Base-by-base conservation (phyloP, 2,797 vertebrate genomes). In the Hypotaenidia philippensis region DNA sequence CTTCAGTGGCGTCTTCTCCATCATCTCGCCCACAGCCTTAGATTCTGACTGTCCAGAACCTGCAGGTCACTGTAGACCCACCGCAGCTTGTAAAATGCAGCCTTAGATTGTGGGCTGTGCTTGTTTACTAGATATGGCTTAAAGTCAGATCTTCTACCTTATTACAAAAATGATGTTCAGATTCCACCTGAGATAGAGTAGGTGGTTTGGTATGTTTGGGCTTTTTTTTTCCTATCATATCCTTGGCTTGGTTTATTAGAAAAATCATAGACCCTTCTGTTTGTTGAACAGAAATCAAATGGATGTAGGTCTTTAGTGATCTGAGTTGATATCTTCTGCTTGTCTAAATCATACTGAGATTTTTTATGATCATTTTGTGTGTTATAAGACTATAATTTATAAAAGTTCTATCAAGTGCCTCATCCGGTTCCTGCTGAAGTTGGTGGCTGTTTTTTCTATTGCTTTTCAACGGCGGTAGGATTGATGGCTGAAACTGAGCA, bases 401-500 rank as follows among this genome's bases (percentile, higher is more conserved):
- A 78, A 61, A 70, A 94, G 76, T 64, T 40, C 59, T 79, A 79
- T 79, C 66, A 41, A 71, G 49, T 92, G 68, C 55, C 41, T 85
- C 41, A 61, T 80, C 40, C 59, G 72, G n/a, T 57, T 90, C 49
- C 49, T 72, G 40, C 69, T 87, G 76, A 76, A 95, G 65, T 69
- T 82, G 70, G 71, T 69, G 20, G 11, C 18, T 52, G 57, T 23
- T 91, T 94, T 78, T 94, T 65, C 20, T 45, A 49, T 68, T 91
- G 64, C 89, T 90, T 94, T 95, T 80, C 90, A 93, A 11, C 75
- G 80, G 53, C 1, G 55, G 71, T 36, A 87, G 89, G 89, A 96
- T 69, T 92, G 94, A 93, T 93, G 93, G 69, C 87, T 91, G 65
- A 93, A 91, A 75, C 50, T 55, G 53, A 94, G 91, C 78, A 93